Base-by-base conservation (phyloP, 2,113 vertebrate genomes). In the Xerus inauris region DNA sequence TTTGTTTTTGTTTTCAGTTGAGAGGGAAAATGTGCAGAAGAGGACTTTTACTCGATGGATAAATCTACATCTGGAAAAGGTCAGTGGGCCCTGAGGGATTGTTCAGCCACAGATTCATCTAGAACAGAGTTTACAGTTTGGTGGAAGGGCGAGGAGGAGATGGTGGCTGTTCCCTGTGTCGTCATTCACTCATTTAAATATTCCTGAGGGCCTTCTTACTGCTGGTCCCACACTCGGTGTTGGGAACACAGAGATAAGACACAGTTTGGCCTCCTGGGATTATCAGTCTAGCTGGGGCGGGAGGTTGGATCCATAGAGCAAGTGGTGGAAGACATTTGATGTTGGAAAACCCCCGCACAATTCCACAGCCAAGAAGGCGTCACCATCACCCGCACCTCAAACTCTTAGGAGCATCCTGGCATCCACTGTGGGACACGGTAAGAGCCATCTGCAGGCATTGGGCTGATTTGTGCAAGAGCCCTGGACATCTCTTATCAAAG, bases 41-140 rank as follows among this genome's bases (percentile, higher is more conserved):
- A 99, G 99, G 96, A 99, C 99, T 17, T 99, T 99, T 93, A 99
- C 99, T 6, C 99, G 99, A 91, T 99, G 99, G 99, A 99, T 99
- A 92, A 99, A 99, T 97, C 99, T 99, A 4, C 99, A 99, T 94
- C 98, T 99, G 82, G 99, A 99, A 97, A 99, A 99, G 99, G 99
- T 99, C 98, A 98, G 98, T n/a, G 2, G 19, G 13, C 7, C 0
- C 40, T 1, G 8, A 84, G 64, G 38, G 6, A 0, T 30, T 6
- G 71, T 38, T 6, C 2, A 1, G 59, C 4, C 22, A 0, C 0
- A 2, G 8, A 4, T 11, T 20, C 4, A 0, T 20, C 17, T 42
- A 0, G 2, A 0, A 3, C 42, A 8, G 32, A 8, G 40, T 2
- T 4, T 4, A 0, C 20, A 0, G 9, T 11, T 57, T 38, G 0